Evolutionary conservation across 2,888 invertebrate genomes (phyloP).

Genomic region (Allacma fusca): DNA sequence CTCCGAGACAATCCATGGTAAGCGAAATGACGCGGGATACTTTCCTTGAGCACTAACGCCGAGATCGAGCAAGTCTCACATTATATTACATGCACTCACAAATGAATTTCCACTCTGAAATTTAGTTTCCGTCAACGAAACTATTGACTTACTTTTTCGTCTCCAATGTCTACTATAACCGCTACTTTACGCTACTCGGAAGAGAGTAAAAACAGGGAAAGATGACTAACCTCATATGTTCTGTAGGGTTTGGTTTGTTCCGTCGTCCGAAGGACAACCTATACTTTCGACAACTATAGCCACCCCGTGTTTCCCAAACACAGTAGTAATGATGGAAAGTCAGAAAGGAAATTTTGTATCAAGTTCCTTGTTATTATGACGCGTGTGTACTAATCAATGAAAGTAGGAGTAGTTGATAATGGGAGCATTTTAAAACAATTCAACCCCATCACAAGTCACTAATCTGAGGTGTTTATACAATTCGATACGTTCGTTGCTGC

Average conservation of each 20-base stretch:
- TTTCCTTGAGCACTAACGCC: no score
- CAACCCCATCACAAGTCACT: slow-evolving; percentile 4
- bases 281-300: no score
- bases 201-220: not conserved
- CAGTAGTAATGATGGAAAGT: no score
- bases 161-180: no score
- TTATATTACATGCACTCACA: no score
- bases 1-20: not conserved
- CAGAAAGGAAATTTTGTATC: not conserved
- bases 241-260: not conserved
- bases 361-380: not conserved
- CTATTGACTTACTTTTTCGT: no score
- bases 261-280: no score
- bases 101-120: no score
- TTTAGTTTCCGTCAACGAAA: no score
- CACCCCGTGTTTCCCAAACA: no score
- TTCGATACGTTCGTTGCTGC: not conserved
- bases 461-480: slow-evolving; percentile 16
- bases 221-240: slow-evolving; percentile 36
- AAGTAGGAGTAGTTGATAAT: not conserved
- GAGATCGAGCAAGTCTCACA: no score
- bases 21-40: not conserved
- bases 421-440: slow-evolving; percentile 11
- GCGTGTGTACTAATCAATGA: not conserved
- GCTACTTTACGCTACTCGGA: no score